phyloP scores from a whole-genome alignment of 2,113 vertebrate species.

The Porphyrio hochstetteri region DNA sequence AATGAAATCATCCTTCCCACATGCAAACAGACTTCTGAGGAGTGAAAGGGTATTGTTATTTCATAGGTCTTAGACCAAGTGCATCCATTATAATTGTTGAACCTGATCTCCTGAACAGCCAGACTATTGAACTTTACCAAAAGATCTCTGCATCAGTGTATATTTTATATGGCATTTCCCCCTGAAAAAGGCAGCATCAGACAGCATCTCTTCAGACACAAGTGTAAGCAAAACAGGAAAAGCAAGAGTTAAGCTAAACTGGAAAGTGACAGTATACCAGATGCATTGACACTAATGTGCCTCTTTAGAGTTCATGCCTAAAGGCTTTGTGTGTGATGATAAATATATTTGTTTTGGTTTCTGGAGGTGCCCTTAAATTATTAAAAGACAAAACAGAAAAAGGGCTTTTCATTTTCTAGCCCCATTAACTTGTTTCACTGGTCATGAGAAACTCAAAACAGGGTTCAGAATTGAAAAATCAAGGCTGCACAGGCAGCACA shows the following conservation, averaged over 20 bases:
- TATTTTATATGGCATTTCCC: not conserved
- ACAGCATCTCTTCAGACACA: not conserved
- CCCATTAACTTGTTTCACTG: conserved; percentile 20
- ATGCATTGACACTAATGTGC: conserved; percentile 53
- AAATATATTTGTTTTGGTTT: conserved; percentile 67
- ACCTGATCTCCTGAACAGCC: not conserved
- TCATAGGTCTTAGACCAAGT: not conserved
- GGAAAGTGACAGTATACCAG: conserved; percentile 34
- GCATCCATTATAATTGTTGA: not conserved
- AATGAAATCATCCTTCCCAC: not conserved
- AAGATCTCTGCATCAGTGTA: not conserved
- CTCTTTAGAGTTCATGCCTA: conserved; percentile 31
- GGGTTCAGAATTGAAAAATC: not conserved
- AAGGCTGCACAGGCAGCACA: not conserved
- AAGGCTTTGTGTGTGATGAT: conserved; percentile 53
- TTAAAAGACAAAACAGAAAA: conserved; percentile 55
- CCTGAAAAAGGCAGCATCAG: not conserved
- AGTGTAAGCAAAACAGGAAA: not conserved
- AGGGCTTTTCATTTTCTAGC: conserved; percentile 45
- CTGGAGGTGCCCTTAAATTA: conserved; percentile 65
- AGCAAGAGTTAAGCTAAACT: conserved; percentile 38
- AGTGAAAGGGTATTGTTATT: not conserved
- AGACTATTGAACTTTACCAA: not conserved
- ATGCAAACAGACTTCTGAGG: not conserved
- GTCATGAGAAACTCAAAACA: not conserved